Conservation (phyloP, 2,888 invertebrate genomes). For the Sarcophaga carnaria region DNA sequence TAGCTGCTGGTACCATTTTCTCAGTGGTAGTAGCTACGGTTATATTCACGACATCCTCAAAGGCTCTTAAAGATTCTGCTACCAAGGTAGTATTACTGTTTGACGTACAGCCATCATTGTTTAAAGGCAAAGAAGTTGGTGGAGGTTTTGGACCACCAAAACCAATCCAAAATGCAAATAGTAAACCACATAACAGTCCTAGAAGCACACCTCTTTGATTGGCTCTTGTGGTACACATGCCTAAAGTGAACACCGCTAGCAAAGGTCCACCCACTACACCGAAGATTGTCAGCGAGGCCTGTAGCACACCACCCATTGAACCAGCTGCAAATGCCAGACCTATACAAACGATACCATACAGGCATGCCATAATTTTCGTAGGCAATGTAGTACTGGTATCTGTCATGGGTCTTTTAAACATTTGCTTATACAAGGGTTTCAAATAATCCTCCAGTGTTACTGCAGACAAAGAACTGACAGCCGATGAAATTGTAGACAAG, state of each 20-base stretch:
- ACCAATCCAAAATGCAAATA: slow-evolving; percentile 90
- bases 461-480: slow-evolving; percentile 94
- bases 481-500: slow-evolving; percentile 94
- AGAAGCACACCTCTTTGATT: slow-evolving; percentile 88
- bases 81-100: slow-evolving; percentile 50
- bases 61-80: slow-evolving; percentile 61
- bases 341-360: slow-evolving; percentile 90
- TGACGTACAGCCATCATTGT: slow-evolving; percentile 83
- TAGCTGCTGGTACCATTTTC: slow-evolving; percentile 40
- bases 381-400: slow-evolving; percentile 83
- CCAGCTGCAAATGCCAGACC: slow-evolving; percentile 92
- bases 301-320: slow-evolving; percentile 90
- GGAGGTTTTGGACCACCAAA: slow-evolving; percentile 90
- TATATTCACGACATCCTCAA: slow-evolving; percentile 25
- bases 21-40: slow-evolving; percentile 22
- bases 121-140: slow-evolving; percentile 83
- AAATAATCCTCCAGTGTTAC: slow-evolving; percentile 94
- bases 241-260: slow-evolving; percentile 91
- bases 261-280: slow-evolving; percentile 94
- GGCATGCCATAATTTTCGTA: slow-evolving; percentile 87
- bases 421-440: slow-evolving; percentile 83
- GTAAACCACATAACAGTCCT: slow-evolving; percentile 86
- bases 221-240: slow-evolving; percentile 89
- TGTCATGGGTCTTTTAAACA: slow-evolving; percentile 81
- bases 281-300: slow-evolving; percentile 92